Evolutionary conservation across 1,140 invertebrate species (phyloP).

Genomic region (Drosophila grimshawi): DNA sequence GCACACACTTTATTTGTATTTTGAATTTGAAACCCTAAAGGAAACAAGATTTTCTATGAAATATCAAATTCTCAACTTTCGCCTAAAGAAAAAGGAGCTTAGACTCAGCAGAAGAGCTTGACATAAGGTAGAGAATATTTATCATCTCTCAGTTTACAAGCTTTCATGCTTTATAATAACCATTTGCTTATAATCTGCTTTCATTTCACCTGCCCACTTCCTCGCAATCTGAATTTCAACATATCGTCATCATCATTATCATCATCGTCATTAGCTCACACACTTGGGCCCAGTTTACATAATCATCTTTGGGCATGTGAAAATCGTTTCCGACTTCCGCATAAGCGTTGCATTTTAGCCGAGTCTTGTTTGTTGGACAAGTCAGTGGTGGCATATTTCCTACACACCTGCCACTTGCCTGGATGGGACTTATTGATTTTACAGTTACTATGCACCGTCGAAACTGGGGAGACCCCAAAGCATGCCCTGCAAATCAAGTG

Average conservation of each 20-base stretch:
- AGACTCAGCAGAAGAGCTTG: not conserved
- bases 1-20: no score
- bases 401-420: not conserved
- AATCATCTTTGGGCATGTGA: conserved; percentile 45
- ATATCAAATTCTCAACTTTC: no score
- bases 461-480: not conserved
- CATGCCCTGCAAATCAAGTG: not conserved
- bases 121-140: not conserved
- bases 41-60: no score
- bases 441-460: conserved; percentile 18
- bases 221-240: conserved; percentile 28
- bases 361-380: conserved; percentile 27
- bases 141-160: not conserved
- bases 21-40: no score
- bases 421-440: conserved; percentile 46
- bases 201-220: conserved; percentile 12
- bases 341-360: conserved; percentile 43
- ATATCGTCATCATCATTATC: conserved; percentile 18
- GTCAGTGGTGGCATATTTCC: conserved; percentile 30
- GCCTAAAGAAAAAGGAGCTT: not conserved
- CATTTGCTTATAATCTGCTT: conserved; percentile 7
- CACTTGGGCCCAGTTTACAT: conserved; percentile 46
- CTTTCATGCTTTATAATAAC: not conserved
- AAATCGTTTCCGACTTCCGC: conserved; percentile 72
- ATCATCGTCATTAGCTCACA: conserved; percentile 35